Percentiles rank a stretch among this genome's conserved stretches.
These are phyloP conservation scores for Trematomus bernacchii DNA, from an alignment of 2,797 vertebrate genomes.

Conservation along the genomic window DNA sequence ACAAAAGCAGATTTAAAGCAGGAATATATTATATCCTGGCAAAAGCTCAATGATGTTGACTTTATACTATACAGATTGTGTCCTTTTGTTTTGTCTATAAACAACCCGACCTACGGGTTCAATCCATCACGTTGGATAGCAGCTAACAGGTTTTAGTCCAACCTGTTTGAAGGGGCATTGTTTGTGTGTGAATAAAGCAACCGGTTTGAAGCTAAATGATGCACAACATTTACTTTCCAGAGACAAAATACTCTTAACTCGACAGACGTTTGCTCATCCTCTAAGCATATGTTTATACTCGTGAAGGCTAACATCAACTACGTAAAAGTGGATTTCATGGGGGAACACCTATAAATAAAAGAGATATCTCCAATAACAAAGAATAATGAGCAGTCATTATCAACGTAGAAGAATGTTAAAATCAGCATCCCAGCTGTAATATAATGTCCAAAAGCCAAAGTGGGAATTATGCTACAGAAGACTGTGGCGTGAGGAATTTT, in stretches of 20 bases:
- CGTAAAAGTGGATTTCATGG: background rate
- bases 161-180: constrained; percentile 33
- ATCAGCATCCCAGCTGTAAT: background rate
- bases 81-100: constrained; percentile 27
- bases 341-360: background rate
- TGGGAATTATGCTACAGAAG: constrained; percentile 24
- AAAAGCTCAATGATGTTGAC: constrained; percentile 10
- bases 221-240: background rate
- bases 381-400: background rate
- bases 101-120: constrained; percentile 55
- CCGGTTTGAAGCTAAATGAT: background rate
- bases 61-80: constrained; percentile 28
- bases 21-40: background rate
- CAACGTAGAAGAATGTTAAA: background rate
- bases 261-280: background rate
- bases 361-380: background rate
- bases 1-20: constrained; percentile 1
- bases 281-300: background rate
- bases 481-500: constrained; percentile 34
- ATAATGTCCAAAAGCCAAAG: constrained; percentile 16
- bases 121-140: constrained; percentile 16
- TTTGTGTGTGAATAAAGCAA: constrained; percentile 12
- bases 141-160: constrained; percentile 39
- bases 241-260: background rate
- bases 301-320: background rate